Conservation (phyloP, 2,888 invertebrate genomes). For the Bimastos eiseni region DNA sequence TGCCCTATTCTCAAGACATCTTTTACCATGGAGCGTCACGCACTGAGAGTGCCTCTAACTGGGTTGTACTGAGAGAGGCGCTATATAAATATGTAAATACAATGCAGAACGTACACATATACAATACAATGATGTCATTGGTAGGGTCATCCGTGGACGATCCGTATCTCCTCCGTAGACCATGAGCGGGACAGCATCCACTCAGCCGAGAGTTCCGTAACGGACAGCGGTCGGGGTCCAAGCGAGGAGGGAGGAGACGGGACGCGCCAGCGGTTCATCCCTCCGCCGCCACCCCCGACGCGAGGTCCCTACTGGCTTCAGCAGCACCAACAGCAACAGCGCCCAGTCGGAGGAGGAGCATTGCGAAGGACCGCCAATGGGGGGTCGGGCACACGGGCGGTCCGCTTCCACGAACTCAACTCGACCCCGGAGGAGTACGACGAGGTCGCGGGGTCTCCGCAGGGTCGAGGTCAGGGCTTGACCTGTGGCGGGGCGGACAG, state of each 20-base stretch:
- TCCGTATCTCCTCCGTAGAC: neutral
- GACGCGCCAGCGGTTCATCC: slow-evolving; percentile 18
- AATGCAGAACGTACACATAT: too few species aligned
- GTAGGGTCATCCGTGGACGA: slow-evolving; percentile 18
- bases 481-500: neutral
- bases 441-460: slow-evolving; percentile 15
- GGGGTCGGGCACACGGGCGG: neutral
- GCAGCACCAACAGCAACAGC: neutral
- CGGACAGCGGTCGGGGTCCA: slow-evolving; percentile 22
- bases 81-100: too few species aligned
- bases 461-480: slow-evolving; percentile 13
- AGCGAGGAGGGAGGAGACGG: slow-evolving; percentile 25
- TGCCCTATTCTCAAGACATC: too few species aligned
- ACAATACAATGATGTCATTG: neutral
- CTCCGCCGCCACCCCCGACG: slow-evolving; percentile 26
- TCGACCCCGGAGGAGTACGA: slow-evolving; percentile 20
- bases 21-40: too few species aligned
- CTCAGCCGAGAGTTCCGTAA: slow-evolving; percentile 18
- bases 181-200: slow-evolving; percentile 26
- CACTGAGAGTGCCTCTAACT: too few species aligned
- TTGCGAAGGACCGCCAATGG: neutral
- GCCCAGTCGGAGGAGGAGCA: neutral
- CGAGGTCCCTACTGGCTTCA: slow-evolving; percentile 16
- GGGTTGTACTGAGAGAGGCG: too few species aligned
- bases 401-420: slow-evolving; percentile 22